A percentile compares a stretch with the other conserved stretches of the same genome.
Evolutionary conservation across 2,113 vertebrate genomes (phyloP).

Genomic region (Aspidoscelis tigris): DNA sequence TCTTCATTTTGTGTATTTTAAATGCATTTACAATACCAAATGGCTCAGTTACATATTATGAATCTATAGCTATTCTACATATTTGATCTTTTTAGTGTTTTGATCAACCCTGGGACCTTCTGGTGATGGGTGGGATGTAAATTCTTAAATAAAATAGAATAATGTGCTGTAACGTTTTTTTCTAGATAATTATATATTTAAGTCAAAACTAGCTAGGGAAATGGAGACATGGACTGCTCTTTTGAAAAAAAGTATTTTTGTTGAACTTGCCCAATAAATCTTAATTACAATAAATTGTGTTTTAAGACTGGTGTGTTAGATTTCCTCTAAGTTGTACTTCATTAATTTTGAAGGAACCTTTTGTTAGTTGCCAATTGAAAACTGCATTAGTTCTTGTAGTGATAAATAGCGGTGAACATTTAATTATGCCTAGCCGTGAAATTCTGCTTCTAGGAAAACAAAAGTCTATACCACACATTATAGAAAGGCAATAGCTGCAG

Average conservation of each 20-base stretch:
- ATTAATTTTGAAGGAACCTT: not conserved
- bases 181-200: not conserved
- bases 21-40: slow-evolving; percentile 29
- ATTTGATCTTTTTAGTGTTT: too few species aligned
- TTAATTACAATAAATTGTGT: slow-evolving; percentile 20
- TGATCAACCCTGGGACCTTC: too few species aligned
- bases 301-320: slow-evolving; percentile 3
- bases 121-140: too few species aligned
- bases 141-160: too few species aligned
- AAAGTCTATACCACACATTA: not conserved
- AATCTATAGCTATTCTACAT: not conserved
- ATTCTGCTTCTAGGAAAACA: not conserved
- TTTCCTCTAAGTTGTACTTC: not conserved
- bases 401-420: not conserved
- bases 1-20: not conserved
- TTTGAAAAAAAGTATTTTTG: not conserved
- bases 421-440: not conserved
- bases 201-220: not conserved
- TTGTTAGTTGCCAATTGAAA: slow-evolving; percentile 12
- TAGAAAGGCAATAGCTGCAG: not conserved
- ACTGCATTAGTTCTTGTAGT: slow-evolving; percentile 35
- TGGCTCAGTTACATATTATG: not conserved
- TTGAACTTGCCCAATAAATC: not conserved
- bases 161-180: not conserved
- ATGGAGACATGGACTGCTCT: too few species aligned